A percentile compares a stretch with the other conserved stretches of the same genome.
phyloP scores from a whole-genome alignment of 92 coral and sea anemone genomes.

The Parazoanthus darwini region DNA sequence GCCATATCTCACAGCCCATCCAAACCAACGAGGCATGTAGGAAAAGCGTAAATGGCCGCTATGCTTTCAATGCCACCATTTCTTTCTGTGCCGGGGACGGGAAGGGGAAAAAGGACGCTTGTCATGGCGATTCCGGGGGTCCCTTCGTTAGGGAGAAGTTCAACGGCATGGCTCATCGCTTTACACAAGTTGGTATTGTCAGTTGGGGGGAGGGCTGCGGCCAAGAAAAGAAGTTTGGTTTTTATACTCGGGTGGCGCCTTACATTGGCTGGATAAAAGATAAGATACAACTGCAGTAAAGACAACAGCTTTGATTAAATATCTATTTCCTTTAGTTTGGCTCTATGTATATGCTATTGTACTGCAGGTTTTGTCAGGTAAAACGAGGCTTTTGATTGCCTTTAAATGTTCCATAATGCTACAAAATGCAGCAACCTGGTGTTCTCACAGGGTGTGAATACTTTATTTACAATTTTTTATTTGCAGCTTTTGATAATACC shows the following conservation, averaged over 20 bases:
- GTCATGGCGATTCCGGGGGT: slow-evolving; percentile 78
- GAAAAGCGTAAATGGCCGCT: slow-evolving; percentile 42
- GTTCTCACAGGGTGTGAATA: too few species aligned
- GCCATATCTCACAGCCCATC: slow-evolving; percentile 57
- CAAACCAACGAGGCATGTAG: slow-evolving; percentile 47
- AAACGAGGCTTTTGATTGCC: too few species aligned
- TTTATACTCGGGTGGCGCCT: slow-evolving; percentile 65
- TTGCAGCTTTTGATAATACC: too few species aligned
- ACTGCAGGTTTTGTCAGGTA: too few species aligned
- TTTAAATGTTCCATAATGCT: too few species aligned
- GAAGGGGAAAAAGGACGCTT: slow-evolving; percentile 52
- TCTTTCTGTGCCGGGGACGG: slow-evolving; percentile 71
- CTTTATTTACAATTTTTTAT: too few species aligned
- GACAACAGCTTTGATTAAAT: too few species aligned
- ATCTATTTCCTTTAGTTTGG: too few species aligned
- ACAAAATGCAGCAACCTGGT: too few species aligned
- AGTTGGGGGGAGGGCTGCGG: slow-evolving; percentile 96
- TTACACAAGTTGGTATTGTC: slow-evolving; percentile 75
- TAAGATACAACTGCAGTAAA: too few species aligned
- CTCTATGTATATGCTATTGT: too few species aligned
- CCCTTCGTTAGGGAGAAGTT: slow-evolving; percentile 50
- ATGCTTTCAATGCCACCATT: slow-evolving; percentile 56
- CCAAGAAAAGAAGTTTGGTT: slow-evolving; percentile 51
- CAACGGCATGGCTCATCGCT: slow-evolving; percentile 22
- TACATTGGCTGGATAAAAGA: slow-evolving; percentile 77